Percentiles rank a stretch among this genome's conserved stretches.
Evolutionary conservation across 1,140 invertebrate genomes (phyloP).

Genomic region (Cydia amplana): DNA sequence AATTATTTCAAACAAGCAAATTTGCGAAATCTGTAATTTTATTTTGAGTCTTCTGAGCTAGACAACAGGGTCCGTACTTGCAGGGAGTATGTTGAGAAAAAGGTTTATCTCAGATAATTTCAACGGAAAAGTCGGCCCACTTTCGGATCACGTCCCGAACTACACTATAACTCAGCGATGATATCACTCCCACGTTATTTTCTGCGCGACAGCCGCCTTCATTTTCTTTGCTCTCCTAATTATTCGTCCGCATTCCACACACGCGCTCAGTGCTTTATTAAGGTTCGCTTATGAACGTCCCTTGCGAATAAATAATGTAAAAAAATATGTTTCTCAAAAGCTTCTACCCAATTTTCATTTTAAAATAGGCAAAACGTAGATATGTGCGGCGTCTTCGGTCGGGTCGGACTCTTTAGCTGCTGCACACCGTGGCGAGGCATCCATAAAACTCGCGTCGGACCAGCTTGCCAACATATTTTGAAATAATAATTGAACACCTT

Average conservation of each 20-base stretch:
- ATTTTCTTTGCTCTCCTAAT: conserved; percentile 29
- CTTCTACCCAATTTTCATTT: too few relatives aligned
- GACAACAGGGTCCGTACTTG: not conserved
- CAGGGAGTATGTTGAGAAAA: not conserved
- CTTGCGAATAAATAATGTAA: not conserved
- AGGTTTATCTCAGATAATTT: not conserved
- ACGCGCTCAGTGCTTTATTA: conserved; percentile 5
- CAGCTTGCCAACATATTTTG: too few relatives aligned
- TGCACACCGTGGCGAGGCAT: too few relatives aligned
- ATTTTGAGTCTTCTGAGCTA: not conserved
- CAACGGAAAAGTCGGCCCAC: not conserved
- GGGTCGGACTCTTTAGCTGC: too few relatives aligned
- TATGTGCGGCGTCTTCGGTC: too few relatives aligned
- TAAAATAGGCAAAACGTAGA: too few relatives aligned
- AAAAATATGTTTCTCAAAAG: not conserved
- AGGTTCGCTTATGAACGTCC: not conserved
- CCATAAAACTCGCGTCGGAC: too few relatives aligned
- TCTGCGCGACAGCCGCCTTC: conserved; percentile 13
- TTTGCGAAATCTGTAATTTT: not conserved
- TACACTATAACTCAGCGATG: conserved; percentile 30
- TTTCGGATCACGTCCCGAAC: conserved; percentile 28
- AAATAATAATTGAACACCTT: not conserved
- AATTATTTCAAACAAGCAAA: conserved; percentile 1
- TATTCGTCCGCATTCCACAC: not conserved
- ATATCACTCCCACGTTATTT: conserved; percentile 27